These are phyloP conservation scores for Podarcis muralis DNA, from an alignment of 2,113 vertebrate genomes.

Conservation along the genomic window DNA sequence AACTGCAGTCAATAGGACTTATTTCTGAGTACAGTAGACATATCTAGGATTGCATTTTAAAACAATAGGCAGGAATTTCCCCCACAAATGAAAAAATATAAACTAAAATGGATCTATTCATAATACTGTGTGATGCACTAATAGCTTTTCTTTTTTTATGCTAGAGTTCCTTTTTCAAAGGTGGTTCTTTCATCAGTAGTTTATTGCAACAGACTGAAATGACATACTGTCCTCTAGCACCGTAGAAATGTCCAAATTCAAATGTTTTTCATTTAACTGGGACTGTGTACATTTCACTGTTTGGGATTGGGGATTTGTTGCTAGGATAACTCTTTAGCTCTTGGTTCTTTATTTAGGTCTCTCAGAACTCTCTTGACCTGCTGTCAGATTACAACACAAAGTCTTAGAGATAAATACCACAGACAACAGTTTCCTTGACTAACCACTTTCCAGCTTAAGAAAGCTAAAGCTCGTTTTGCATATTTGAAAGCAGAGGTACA, in stretches of 20 bases:
- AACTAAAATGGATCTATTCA: not conserved
- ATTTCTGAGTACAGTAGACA: not conserved
- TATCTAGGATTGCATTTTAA: not conserved
- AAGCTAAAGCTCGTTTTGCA: slow-evolving; percentile 34
- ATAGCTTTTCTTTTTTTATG: not conserved
- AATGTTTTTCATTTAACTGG: not conserved
- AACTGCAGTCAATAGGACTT: not conserved
- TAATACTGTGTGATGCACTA: not conserved
- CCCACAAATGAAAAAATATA: not conserved
- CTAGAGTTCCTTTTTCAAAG: not conserved
- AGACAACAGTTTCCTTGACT: slow-evolving; percentile 58
- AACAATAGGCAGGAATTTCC: not conserved
- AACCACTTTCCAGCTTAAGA: slow-evolving; percentile 43
- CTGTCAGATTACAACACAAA: slow-evolving; percentile 73
- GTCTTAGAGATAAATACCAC: slow-evolving; percentile 70
- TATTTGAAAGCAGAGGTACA: not conserved
- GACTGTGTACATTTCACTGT: slow-evolving; percentile 39
- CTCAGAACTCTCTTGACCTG: slow-evolving; percentile 66
- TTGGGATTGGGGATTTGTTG: slow-evolving; percentile 42
- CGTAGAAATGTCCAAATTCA: slow-evolving; percentile 25
- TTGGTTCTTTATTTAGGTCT: slow-evolving; percentile 67
- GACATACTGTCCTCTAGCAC: not conserved
- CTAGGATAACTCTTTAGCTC: slow-evolving; percentile 53
- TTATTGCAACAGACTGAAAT: not conserved
- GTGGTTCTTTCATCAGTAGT: not conserved